A percentile compares a stretch with the other conserved stretches of the same genome.
These are phyloP conservation scores for Dynastes grantii DNA, from an alignment of 2,888 invertebrate species.

Conservation along the genomic window DNA sequence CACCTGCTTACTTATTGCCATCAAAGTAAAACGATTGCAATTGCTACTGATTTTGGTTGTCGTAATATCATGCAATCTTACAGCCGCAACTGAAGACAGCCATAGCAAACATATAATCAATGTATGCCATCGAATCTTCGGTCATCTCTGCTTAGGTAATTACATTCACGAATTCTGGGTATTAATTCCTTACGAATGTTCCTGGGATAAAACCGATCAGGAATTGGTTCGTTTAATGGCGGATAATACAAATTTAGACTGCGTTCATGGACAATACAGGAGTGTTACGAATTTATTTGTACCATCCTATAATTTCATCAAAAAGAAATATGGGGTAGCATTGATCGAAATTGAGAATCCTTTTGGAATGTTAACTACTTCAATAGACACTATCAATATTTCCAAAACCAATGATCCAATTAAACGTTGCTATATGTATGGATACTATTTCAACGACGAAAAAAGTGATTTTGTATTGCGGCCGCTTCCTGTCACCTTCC, in stretches of 20 bases:
- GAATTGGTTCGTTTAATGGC: constrained; percentile 1
- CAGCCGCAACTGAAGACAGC: too few species aligned
- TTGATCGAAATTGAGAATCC: constrained; percentile 2
- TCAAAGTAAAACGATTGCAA: too few species aligned
- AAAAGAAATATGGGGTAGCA: not conserved
- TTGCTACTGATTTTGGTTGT: too few species aligned
- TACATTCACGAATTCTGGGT: constrained; percentile 17
- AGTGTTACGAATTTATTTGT: not conserved
- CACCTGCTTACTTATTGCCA: too few species aligned
- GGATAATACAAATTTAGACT: constrained; percentile 8
- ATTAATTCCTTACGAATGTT: constrained; percentile 10
- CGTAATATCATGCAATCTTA: too few species aligned
- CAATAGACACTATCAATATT: not conserved
- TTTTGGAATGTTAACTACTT: not conserved
- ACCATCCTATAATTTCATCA: not conserved
- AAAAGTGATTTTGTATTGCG: not conserved
- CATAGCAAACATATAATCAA: constrained; percentile 11
- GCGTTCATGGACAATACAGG: constrained; percentile 9
- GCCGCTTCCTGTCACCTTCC: not conserved
- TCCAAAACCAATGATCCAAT: too few species aligned
- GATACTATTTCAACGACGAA: not conserved
- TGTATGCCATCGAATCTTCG: constrained; percentile 12
- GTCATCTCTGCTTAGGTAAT: constrained; percentile 18
- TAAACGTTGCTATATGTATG: not conserved
- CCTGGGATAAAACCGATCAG: not conserved